Percentiles rank a stretch among this genome's conserved stretches.
Conservation (phyloP, 2,797 vertebrate genomes). For the Loriculus beryllinus region DNA sequence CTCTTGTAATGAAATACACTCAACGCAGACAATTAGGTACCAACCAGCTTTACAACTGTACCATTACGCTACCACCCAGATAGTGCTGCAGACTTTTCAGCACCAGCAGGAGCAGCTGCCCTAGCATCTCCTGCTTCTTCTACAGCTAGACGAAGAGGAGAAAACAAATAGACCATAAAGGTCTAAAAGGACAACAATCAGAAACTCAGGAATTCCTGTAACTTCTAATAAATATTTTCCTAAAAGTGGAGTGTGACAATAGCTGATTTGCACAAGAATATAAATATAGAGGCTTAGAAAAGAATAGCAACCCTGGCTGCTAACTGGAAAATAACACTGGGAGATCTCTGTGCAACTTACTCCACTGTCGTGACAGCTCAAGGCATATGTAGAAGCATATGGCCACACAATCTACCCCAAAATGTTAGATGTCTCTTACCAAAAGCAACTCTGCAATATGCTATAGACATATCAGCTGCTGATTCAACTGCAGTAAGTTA, state of each 20-base stretch:
- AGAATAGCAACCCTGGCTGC: background rate
- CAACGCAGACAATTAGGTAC: background rate
- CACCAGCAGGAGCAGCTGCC: background rate
- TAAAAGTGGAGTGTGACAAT: background rate
- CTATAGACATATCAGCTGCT: background rate
- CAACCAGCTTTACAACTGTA: background rate
- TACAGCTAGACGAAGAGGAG: background rate
- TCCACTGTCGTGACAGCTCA: background rate
- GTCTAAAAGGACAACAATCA: background rate
- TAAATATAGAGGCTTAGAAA: background rate
- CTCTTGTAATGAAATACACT: background rate
- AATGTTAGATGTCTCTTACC: background rate
- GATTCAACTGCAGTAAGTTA: background rate
- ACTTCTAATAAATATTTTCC: background rate
- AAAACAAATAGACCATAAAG: background rate
- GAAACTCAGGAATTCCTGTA: background rate
- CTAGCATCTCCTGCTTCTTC: background rate
- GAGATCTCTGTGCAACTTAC: background rate
- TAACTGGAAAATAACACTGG: background rate
- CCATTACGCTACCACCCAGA: background rate
- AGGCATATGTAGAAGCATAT: background rate
- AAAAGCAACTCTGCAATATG: background rate
- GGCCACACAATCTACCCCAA: background rate
- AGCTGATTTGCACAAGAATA: background rate
- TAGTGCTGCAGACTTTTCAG: background rate